Evolutionary conservation across 2,113 vertebrate genomes (phyloP).

Genomic region (Microcebus ravelobensis): DNA sequence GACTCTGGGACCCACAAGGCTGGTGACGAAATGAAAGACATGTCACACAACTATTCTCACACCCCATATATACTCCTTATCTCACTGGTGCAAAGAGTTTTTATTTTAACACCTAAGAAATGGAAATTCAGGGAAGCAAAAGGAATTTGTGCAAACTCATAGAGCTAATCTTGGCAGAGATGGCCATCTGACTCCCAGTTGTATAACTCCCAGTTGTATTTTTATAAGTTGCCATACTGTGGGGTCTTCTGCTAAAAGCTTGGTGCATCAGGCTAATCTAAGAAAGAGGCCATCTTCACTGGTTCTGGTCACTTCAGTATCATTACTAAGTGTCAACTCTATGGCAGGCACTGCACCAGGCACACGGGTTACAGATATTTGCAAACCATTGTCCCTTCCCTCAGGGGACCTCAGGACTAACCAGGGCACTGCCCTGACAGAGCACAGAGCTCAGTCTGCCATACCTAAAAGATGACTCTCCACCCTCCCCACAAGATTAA

Average conservation of each 20-base stretch:
- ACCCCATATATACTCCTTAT: not conserved
- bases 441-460: not conserved
- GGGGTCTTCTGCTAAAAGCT: not conserved
- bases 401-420: not conserved
- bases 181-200: fast-evolving
- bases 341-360: not conserved
- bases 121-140: not conserved
- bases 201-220: fast-evolving
- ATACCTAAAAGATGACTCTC: not conserved
- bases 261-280: not conserved
- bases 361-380: not conserved
- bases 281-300: not conserved
- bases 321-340: not conserved
- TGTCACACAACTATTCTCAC: not conserved
- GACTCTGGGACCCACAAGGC: not conserved
- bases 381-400: not conserved
- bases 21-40: not conserved
- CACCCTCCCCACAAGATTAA: not conserved
- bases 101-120: not conserved
- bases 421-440: not conserved
- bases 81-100: not conserved
- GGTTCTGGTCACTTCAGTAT: not conserved
- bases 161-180: not conserved
- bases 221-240: fast-evolving
- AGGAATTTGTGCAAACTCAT: not conserved